Conservation (phyloP, 64 coral and sea anemone genomes). For the Montipora efflorescens region DNA sequence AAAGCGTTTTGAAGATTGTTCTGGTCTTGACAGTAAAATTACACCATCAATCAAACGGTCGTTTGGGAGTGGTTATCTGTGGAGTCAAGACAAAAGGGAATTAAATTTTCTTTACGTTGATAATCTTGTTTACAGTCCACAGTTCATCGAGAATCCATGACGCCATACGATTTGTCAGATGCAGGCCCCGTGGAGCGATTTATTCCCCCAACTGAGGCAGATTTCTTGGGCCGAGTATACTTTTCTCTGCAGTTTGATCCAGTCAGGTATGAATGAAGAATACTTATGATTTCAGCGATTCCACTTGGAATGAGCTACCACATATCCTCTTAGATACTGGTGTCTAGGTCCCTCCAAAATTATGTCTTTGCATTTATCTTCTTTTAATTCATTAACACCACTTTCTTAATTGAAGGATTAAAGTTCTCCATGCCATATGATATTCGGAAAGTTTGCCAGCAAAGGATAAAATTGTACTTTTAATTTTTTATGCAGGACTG, state of each 20-base stretch:
- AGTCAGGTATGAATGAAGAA: conserved; percentile 48
- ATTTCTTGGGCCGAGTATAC: conserved; percentile 85
- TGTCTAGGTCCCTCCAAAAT: no score
- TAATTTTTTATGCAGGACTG: conserved; percentile 46
- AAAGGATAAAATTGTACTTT: not conserved
- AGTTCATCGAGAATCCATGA: conserved; percentile 51
- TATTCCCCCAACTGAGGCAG: conserved; percentile 76
- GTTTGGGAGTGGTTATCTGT: no score
- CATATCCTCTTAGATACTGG: no score
- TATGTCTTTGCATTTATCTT: no score
- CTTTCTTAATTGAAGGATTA: no score
- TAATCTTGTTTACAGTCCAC: conserved; percentile 46
- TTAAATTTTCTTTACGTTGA: not conserved
- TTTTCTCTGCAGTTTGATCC: conserved; percentile 80
- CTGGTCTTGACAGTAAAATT: no score
- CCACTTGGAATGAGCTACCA: no score
- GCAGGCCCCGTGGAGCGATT: conserved; percentile 55
- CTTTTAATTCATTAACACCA: no score
- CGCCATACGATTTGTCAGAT: conserved; percentile 83
- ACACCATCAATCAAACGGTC: no score
- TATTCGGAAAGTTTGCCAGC: not conserved
- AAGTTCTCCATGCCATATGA: no score
- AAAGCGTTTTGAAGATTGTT: no score
- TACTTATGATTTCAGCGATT: not conserved
- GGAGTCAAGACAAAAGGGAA: no score